Evolutionary conservation across 2,113 vertebrate species (phyloP).

Genomic region (Tachycineta bicolor): DNA sequence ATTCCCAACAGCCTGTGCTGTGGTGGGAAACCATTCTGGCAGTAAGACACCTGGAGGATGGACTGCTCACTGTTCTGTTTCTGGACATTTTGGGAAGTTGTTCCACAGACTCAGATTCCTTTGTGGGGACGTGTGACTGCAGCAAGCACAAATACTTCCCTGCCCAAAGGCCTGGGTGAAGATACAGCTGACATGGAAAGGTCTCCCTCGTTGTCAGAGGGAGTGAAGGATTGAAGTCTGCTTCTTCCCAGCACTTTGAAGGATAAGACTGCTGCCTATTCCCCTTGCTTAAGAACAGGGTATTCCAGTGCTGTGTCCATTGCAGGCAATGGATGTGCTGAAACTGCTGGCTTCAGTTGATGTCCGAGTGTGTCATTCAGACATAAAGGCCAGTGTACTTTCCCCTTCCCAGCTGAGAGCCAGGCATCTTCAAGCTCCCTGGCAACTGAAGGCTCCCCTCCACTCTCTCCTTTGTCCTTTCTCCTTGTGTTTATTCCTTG

Average conservation of each 20-base stretch:
- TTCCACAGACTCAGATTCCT: neutral
- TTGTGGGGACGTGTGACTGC: neutral
- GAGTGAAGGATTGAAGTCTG: neutral
- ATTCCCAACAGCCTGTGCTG: neutral
- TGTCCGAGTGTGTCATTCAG: neutral
- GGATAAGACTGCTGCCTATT: slow-evolving; percentile 17
- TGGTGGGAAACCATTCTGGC: neutral
- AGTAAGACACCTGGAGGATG: neutral
- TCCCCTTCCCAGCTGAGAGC: neutral
- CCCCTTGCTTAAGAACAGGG: slow-evolving; percentile 14
- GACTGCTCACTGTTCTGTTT: neutral
- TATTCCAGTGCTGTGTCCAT: slow-evolving; percentile 50
- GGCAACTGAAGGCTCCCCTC: neutral
- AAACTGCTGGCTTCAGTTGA: slow-evolving; percentile 18
- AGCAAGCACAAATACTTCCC: neutral
- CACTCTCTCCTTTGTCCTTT: neutral
- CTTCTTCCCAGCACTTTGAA: slow-evolving; percentile 50
- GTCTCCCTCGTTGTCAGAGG: neutral
- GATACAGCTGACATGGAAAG: neutral
- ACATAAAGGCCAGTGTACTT: slow-evolving; percentile 39
- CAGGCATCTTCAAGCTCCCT: slow-evolving; percentile 1
- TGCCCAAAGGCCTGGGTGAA: neutral
- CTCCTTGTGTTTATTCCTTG: neutral
- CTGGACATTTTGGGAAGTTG: neutral
- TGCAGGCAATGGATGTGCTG: slow-evolving; percentile 65